Conservation (phyloP, 1,140 invertebrate species). For the Drosophila parvula region DNA sequence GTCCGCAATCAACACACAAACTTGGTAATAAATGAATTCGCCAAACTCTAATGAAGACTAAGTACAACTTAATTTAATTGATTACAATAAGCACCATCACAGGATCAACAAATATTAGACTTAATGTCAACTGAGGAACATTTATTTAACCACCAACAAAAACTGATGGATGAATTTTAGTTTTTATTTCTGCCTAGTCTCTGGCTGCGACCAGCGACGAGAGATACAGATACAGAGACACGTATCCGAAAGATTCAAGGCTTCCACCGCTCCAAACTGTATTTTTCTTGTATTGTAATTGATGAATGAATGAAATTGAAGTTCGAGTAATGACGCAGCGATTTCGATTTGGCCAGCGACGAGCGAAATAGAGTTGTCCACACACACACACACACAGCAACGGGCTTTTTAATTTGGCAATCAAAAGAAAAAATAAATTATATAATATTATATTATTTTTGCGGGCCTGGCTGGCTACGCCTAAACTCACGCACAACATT, state of each 20-base stretch:
- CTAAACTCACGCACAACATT: slow-evolving; percentile 70
- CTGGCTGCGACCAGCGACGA: not conserved
- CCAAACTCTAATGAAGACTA: slow-evolving; percentile 37
- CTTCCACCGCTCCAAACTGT: slow-evolving; percentile 63
- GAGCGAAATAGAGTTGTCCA: slow-evolving; percentile 71
- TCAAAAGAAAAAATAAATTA: slow-evolving; percentile 80
- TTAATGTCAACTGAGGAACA: slow-evolving; percentile 66
- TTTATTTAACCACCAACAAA: slow-evolving; percentile 29
- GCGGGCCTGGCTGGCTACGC: slow-evolving; percentile 43
- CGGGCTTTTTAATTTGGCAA: slow-evolving; percentile 77
- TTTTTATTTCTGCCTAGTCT: slow-evolving; percentile 23
- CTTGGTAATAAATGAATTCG: slow-evolving; percentile 23
- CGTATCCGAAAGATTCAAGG: slow-evolving; percentile 71
- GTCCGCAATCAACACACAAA: not conserved
- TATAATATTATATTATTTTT: slow-evolving; percentile 59
- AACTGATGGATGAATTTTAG: slow-evolving; percentile 41
- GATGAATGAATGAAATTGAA: slow-evolving; percentile 82
- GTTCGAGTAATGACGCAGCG: slow-evolving; percentile 79
- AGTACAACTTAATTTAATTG: slow-evolving; percentile 53
- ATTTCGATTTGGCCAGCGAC: slow-evolving; percentile 50
- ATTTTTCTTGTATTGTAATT: slow-evolving; percentile 79
- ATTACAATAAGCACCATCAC: slow-evolving; percentile 53
- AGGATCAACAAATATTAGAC: slow-evolving; percentile 69
- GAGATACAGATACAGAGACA: not conserved
- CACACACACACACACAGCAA: slow-evolving; percentile 5